These are phyloP conservation scores for Pseudopodoces humilis DNA, from an alignment of 2,113 vertebrate species.

Conservation along the genomic window DNA sequence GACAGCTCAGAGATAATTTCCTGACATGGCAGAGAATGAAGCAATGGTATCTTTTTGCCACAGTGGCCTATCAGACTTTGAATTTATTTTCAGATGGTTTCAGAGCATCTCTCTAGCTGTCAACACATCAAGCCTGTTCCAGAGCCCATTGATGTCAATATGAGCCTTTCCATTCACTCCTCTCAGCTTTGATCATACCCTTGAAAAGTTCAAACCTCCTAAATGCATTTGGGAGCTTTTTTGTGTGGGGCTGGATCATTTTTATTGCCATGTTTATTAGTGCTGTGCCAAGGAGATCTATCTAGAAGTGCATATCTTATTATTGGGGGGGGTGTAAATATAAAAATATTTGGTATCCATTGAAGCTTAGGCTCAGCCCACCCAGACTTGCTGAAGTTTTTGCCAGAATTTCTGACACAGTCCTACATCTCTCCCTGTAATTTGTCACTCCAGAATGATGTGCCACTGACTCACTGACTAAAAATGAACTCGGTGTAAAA, in stretches of 20 bases:
- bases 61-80: conserved; percentile 5
- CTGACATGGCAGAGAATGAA: conserved; percentile 31
- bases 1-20: conserved; percentile 49
- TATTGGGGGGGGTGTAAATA: neutral
- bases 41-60: conserved; percentile 34
- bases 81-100: conserved; percentile 53
- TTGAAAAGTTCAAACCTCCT: neutral
- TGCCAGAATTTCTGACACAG: conserved; percentile 30
- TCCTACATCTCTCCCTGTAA: conserved; percentile 52
- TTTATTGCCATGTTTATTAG: conserved; percentile 10
- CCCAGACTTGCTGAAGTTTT: conserved; percentile 27
- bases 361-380: conserved; percentile 19
- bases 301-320: conserved; percentile 26
- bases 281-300: neutral
- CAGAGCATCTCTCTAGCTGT: conserved; percentile 32
- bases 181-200: neutral
- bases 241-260: neutral
- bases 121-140: conserved; percentile 21
- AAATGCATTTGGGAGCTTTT: neutral
- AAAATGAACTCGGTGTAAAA: conserved; percentile 38
- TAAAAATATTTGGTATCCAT: conserved; percentile 57
- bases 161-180: neutral
- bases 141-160: conserved; percentile 2
- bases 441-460: conserved; percentile 33
- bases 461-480: conserved; percentile 7